Base-by-base conservation (phyloP, 2,888 invertebrate species). In the Gnatocerus cornutus region DNA sequence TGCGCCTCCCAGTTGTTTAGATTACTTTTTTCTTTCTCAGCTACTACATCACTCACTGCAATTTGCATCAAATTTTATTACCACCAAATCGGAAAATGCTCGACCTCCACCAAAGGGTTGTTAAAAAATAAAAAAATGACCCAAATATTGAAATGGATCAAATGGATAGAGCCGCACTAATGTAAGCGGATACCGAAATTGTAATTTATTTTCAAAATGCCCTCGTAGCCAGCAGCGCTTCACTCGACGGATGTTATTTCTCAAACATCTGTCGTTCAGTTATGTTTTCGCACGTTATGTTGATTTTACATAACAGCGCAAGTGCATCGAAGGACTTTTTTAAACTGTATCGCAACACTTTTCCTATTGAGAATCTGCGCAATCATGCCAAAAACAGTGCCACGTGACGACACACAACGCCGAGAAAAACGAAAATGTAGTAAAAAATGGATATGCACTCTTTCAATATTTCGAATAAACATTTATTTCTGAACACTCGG, bases 251-350 rank as follows among this genome's bases (percentile, higher is more conserved):
- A 78, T 80, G 76, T 77, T 78, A 77, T 80, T 77, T 73, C 77
- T 73, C 73, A 67, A 76, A 75, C 80, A 81, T 78, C 78, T 80
- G 81, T 76, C 76, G 77, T 73, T 74, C 76, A 69, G 80, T 80
- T 80, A 74, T 80, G 79, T 74, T 81, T 81, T 82, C 82, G 75
- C 82, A 82, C 81, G 82, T 80, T 76, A 71, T 80, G 82, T 82
- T 81, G 78, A 79, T 81, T 77, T 79, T 80, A 75, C 78, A 77
- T 77, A 76, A 76, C 77, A 76, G 74, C 41, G 69, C 73, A 68
- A 70, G 64, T 73, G 50, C 63, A 59, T 63, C 39, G 14, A 16
- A 1, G 50, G 4, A 43, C 10, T 55, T 41, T 56, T 56, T 41
- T 56, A 1, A 16, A 27, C 6, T 46, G 8, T 14, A 16, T 4